Evolutionary conservation across 2,797 vertebrate species (phyloP).

Genomic region (Gadopsis marmoratus): DNA sequence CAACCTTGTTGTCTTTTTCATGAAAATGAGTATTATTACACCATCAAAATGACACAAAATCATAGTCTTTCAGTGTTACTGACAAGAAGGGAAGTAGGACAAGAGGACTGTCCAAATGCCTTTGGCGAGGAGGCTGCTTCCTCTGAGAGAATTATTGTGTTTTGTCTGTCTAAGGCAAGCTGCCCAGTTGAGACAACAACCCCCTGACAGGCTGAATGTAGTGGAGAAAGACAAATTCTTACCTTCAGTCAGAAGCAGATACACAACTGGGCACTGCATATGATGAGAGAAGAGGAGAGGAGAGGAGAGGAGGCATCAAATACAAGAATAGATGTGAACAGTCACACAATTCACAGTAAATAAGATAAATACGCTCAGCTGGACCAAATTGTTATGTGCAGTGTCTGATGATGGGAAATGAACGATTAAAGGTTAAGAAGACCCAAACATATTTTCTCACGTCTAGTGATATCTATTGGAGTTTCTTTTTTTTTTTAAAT

Average conservation of each 20-base stretch:
- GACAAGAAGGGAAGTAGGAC: constrained; percentile 34
- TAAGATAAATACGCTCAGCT: background rate
- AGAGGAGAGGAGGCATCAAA: constrained; percentile 21
- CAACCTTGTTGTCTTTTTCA: constrained; percentile 1
- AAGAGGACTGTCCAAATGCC: constrained; percentile 28
- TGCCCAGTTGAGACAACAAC: constrained; percentile 55
- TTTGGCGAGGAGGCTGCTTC: constrained; percentile 26
- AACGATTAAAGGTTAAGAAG: background rate
- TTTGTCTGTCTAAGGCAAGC: constrained; percentile 54
- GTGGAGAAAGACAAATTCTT: constrained; percentile 46
- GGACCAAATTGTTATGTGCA: background rate
- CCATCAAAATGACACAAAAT: constrained; percentile 28
- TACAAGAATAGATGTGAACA: background rate
- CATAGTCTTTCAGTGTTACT: constrained; percentile 22
- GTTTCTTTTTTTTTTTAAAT: background rate
- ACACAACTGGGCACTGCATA: constrained; percentile 51
- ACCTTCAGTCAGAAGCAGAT: constrained; percentile 54
- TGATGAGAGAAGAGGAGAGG: constrained; percentile 7
- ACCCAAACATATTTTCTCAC: too few species aligned
- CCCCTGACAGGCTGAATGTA: constrained; percentile 43
- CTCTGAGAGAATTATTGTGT: constrained; percentile 57
- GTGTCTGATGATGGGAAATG: background rate
- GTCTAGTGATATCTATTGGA: too few species aligned
- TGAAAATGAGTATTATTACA: constrained; percentile 29
- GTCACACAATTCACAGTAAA: constrained; percentile 5